Conservation (phyloP, 2,113 vertebrate species). For the Gallinago paraguaiae region DNA sequence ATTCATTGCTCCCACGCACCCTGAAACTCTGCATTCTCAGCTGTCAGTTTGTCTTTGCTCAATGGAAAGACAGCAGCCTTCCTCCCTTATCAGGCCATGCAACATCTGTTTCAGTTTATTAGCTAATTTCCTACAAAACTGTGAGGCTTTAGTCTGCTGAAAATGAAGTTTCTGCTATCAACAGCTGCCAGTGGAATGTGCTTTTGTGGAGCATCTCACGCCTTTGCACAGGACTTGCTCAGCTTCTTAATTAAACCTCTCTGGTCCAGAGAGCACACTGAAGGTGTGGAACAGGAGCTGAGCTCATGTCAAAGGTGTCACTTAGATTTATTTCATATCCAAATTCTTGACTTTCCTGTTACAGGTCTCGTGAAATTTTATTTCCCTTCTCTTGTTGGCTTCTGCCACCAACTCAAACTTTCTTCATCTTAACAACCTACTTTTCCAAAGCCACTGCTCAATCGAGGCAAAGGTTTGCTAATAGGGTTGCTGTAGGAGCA, state of each 20-base stretch:
- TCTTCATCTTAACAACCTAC: background rate
- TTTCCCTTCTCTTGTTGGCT: background rate
- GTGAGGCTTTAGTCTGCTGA: background rate
- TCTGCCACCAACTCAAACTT: background rate
- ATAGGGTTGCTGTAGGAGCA: background rate
- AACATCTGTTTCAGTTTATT: conserved; percentile 54
- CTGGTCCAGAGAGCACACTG: background rate
- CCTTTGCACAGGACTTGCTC: background rate
- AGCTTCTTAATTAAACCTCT: conserved; percentile 11
- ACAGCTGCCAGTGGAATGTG: conserved; percentile 8
- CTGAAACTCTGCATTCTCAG: background rate
- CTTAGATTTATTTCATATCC: background rate
- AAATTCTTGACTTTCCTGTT: background rate
- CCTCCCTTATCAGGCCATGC: background rate
- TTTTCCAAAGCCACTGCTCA: conserved; percentile 29
- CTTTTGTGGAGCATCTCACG: background rate
- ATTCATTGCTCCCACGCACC: background rate
- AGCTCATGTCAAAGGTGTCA: background rate
- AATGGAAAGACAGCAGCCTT: background rate
- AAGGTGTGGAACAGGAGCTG: background rate
- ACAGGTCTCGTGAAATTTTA: background rate
- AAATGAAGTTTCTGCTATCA: conserved; percentile 27
- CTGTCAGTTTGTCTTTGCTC: conserved; percentile 1
- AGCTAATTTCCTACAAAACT: conserved; percentile 4
- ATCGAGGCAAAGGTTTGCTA: background rate